phyloP scores from a whole-genome alignment of 2,888 invertebrate species.

The Smittia aterrima region DNA sequence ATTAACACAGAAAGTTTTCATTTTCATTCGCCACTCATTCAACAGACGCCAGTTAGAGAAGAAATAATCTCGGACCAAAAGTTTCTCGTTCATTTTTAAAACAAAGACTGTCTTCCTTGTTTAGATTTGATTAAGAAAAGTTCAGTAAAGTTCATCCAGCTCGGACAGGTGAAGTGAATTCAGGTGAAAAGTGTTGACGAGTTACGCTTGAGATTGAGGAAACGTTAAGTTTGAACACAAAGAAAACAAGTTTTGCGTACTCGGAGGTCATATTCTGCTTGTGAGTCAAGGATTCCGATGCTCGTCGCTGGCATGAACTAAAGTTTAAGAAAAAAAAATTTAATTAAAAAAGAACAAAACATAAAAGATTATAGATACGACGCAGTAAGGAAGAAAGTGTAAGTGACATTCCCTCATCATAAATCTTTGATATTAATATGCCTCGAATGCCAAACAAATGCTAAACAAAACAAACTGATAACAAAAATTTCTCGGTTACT shows the following conservation, averaged over 20 bases:
- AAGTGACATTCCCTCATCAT: neutral
- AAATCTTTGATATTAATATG: neutral
- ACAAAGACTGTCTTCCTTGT: neutral
- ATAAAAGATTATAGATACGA: neutral
- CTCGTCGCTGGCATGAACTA: neutral
- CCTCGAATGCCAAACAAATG: neutral
- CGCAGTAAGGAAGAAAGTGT: neutral
- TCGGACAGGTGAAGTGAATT: neutral
- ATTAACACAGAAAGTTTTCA: neutral
- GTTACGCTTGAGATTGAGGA: too few species aligned
- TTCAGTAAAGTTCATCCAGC: too few species aligned
- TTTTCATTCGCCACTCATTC: neutral
- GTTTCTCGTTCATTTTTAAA: neutral
- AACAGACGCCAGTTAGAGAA: slow-evolving; percentile 10
- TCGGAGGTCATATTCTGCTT: neutral
- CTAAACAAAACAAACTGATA: neutral
- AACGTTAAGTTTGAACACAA: slow-evolving; percentile 1
- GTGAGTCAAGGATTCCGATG: neutral
- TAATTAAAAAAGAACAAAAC: neutral
- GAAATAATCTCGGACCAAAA: neutral
- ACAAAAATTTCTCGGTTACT: neutral
- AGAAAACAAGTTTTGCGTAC: neutral
- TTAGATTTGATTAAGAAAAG: neutral
- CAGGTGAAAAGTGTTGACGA: neutral
- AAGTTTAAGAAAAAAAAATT: neutral